Base-by-base conservation (phyloP, 2,113 vertebrate species). In the Phaethon lepturus region DNA sequence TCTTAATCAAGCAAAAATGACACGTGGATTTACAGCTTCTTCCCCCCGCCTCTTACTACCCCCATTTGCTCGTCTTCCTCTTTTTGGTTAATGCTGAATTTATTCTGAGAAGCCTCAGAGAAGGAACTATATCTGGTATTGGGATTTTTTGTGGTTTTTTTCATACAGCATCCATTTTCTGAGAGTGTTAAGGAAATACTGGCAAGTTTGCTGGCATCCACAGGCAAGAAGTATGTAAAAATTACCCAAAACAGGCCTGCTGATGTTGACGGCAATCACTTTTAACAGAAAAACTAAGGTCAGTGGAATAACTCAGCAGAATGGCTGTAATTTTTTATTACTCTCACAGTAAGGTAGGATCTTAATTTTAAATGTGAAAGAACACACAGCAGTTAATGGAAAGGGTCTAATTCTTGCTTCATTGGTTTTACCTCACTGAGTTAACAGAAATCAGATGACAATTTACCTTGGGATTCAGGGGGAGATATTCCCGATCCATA, bases 1-100 rank as follows among this genome's bases (percentile, higher is more conserved):
- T 75, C 55, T 97, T 96, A 94, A 95, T 94, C 83, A 88, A 93
- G 64, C 56, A 79, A 88, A 94, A 97, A 91, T 88, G 83, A 83
- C n/a, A 55, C 79, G 68, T 73, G 87, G 75, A 86, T 88, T 83
- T 90, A 66, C 68, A 90, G 35, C 31, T 73, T 60, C 47, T 76
- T 56, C 42, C 26, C 28, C 29, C 17, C 6, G 44, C 22, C 40
- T 56, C n/a, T 53, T 71, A 44, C 29, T 75, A 40, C 35, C 6
- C 14, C 26, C 1, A 9, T 42, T 82, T 93, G 13, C 78, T 63
- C 73, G 74, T 64, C 42, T 60, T 91, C 38, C n/a, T 58, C 40
- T 49, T 79, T 78, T 74, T 83, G 86, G 49, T 18, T 79, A 60
- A 89, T 73, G 88, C 59, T 68, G 45, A 97, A 85, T 91, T 77